Conservation (phyloP, 1,140 invertebrate species). For the Drosophila tropicalis region DNA sequence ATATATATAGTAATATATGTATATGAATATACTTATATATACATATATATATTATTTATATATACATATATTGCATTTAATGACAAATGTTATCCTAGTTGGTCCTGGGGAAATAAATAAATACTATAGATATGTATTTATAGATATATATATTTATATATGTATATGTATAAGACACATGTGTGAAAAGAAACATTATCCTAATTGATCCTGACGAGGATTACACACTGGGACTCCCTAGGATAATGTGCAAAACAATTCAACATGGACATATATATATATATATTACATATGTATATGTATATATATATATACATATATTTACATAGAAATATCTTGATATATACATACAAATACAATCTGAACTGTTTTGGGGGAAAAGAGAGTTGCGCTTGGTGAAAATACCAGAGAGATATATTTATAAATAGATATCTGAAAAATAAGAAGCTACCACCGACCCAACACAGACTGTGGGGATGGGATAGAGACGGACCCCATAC, state of each 20-base stretch:
- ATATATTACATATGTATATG: not conserved
- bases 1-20: not conserved
- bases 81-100: not conserved
- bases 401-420: constrained; percentile 35
- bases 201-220: constrained; percentile 54
- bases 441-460: constrained; percentile 73
- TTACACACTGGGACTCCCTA: constrained; percentile 33
- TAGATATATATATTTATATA: constrained; percentile 13
- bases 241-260: constrained; percentile 30
- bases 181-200: constrained; percentile 52
- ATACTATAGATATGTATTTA: not conserved
- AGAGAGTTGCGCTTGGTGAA: constrained; percentile 32
- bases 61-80: not conserved
- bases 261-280: not conserved
- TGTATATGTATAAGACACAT: constrained; percentile 4
- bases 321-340: not conserved
- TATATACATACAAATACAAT: constrained; percentile 2
- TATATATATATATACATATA: not conserved
- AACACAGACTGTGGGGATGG: constrained; percentile 22
- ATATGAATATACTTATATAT: constrained; percentile 20
- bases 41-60: not conserved
- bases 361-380: constrained; percentile 41
- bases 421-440: constrained; percentile 81
- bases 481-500: constrained; percentile 10
- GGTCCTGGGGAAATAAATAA: not conserved